A percentile compares a stretch with the other conserved stretches of the same genome.
Evolutionary conservation across 2,888 invertebrate genomes (phyloP).

Genomic region (Mimumesa dahlbomi): DNA sequence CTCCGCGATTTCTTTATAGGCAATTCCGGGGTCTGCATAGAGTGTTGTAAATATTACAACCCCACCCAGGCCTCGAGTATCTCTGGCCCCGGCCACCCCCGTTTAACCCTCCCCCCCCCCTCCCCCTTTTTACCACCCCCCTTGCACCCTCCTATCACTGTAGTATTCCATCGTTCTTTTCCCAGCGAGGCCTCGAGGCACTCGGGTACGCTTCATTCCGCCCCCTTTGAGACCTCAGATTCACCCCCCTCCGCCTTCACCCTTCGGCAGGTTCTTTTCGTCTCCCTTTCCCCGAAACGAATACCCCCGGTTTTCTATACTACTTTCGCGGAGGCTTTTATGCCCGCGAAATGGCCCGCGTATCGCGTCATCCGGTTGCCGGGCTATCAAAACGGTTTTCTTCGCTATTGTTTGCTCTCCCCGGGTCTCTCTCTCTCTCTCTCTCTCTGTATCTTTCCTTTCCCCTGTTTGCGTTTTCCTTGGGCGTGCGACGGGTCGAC

Average conservation of each 20-base stretch:
- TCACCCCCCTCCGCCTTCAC: no score
- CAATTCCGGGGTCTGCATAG: constrained; percentile 78
- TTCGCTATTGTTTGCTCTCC: constrained; percentile 30
- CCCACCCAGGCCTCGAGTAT: constrained; percentile 28
- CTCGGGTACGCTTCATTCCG: constrained; percentile 1
- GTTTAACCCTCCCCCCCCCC: constrained; percentile 43
- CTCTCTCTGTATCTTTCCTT: no score
- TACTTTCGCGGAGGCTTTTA: not conserved
- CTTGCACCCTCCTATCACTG: not conserved
- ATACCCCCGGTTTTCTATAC: not conserved
- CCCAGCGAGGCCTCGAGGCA: not conserved
- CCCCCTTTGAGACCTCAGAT: constrained; percentile 2
- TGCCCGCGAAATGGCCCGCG: constrained; percentile 4
- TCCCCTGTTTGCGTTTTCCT: no score
- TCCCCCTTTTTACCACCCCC: constrained; percentile 9
- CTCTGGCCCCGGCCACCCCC: constrained; percentile 41
- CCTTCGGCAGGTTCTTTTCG: not conserved
- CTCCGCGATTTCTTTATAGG: constrained; percentile 79
- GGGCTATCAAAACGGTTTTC: not conserved
- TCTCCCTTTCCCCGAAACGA: not conserved
- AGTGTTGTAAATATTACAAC: constrained; percentile 76
- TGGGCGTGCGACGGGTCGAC: no score
- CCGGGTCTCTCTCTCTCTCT: constrained; percentile 30
- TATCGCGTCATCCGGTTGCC: constrained; percentile 12
- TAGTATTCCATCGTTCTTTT: not conserved